Evolutionary conservation across 2,888 invertebrate genomes (phyloP).

Genomic region (Hyalella azteca): DNA sequence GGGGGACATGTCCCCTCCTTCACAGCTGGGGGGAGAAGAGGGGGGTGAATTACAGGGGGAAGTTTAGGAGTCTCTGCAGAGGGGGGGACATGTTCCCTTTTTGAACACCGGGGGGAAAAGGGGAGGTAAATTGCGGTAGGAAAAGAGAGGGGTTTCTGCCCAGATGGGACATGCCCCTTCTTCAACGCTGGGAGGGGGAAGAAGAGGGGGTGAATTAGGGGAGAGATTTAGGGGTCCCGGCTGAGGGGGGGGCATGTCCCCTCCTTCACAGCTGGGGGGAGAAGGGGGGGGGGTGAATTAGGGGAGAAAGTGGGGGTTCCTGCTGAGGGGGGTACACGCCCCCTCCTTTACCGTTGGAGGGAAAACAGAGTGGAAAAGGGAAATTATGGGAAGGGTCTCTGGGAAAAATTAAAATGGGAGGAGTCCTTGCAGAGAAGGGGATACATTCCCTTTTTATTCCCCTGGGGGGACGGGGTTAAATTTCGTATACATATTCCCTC

Average conservation of each 20-base stretch:
- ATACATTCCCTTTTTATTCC: not conserved
- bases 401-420: too few relatives aligned
- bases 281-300: not conserved
- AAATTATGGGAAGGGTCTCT: too few relatives aligned
- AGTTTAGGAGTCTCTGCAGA: constrained; percentile 64
- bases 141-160: not conserved
- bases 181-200: not conserved
- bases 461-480: not conserved
- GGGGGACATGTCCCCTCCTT: constrained; percentile 76
- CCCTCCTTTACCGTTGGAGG: too few relatives aligned
- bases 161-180: not conserved
- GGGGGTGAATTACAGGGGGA: not conserved
- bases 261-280: constrained; percentile 67
- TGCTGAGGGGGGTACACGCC: constrained; percentile 72
- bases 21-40: constrained; percentile 60
- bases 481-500: too few relatives aligned
- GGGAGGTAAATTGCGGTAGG: too few relatives aligned
- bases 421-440: not conserved
- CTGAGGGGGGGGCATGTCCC: constrained; percentile 71
- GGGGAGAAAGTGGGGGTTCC: not conserved
- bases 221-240: constrained; percentile 62
- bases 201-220: not conserved
- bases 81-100: constrained; percentile 73
- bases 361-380: not conserved
- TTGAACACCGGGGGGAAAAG: not conserved